Conservation (phyloP, 2,888 invertebrate genomes). For the Apamea sordens region DNA sequence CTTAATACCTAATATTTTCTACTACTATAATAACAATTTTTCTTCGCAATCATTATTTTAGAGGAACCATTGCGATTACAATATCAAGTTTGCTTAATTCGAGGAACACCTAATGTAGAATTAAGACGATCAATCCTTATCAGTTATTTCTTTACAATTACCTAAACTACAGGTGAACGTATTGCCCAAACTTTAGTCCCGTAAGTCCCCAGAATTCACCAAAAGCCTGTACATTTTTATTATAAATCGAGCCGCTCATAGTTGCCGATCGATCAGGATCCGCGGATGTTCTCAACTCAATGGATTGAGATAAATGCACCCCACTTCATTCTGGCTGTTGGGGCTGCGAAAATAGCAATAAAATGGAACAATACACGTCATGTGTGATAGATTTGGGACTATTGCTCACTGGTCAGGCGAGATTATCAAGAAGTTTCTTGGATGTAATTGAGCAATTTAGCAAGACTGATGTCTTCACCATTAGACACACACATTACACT, state of each 20-base stretch:
- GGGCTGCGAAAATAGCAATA: constrained; percentile 53
- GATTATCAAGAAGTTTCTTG: neutral
- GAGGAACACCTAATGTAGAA: neutral
- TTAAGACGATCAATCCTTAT: neutral
- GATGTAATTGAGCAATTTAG: neutral
- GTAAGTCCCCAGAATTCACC: constrained; percentile 15
- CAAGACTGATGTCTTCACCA: neutral
- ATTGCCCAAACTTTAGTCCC: neutral
- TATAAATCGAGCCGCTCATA: constrained; percentile 76
- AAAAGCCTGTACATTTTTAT: constrained; percentile 73
- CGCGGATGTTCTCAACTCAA: constrained; percentile 74
- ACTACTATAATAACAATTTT: too few species aligned
- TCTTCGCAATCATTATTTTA: too few species aligned
- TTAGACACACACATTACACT: neutral
- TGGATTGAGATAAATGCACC: constrained; percentile 81
- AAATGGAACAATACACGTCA: constrained; percentile 34
- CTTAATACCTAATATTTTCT: too few species aligned
- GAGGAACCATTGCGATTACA: too few species aligned
- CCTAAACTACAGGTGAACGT: neutral
- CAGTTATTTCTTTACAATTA: neutral
- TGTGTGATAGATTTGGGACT: constrained; percentile 29
- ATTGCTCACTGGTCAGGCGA: constrained; percentile 1
- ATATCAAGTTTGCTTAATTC: neutral
- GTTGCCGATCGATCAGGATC: constrained; percentile 79
- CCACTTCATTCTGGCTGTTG: constrained; percentile 70